Conservation (phyloP, 2,888 invertebrate species). For the Encarsia formosa region DNA sequence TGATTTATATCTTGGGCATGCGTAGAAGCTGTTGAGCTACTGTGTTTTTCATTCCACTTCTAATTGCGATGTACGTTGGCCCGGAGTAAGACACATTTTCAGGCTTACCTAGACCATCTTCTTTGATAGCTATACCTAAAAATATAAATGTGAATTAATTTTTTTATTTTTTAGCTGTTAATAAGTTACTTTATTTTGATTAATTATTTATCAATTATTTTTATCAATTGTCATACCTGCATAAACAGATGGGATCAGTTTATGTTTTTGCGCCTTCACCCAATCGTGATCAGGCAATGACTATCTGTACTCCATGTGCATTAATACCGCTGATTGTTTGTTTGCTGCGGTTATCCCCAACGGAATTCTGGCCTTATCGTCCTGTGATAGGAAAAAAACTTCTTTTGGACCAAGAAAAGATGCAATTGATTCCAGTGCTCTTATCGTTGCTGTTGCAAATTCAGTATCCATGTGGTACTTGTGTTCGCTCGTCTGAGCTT, state of each 20-base stretch:
- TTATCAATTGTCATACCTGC: too few relatives aligned
- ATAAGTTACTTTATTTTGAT: too few relatives aligned
- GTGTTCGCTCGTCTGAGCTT: too few relatives aligned
- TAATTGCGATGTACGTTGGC: conserved; percentile 29
- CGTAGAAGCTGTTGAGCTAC: conserved; percentile 32
- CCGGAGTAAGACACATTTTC: neutral
- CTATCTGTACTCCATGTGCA: neutral
- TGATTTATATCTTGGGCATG: conserved; percentile 25
- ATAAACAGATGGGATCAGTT: neutral
- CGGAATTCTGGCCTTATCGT: neutral
- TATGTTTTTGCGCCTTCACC: neutral
- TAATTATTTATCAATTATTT: too few relatives aligned
- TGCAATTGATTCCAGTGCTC: neutral
- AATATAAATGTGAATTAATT: too few relatives aligned
- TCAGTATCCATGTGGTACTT: too few relatives aligned
- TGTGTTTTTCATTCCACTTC: conserved; percentile 38
- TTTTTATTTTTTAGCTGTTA: too few relatives aligned
- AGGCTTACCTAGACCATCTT: neutral
- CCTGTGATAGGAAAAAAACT: neutral
- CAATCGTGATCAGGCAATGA: neutral
- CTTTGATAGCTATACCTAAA: too few relatives aligned
- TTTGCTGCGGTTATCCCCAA: too few relatives aligned
- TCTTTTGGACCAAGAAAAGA: neutral
- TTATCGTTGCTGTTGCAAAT: neutral
- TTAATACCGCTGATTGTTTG: neutral